Evolutionary conservation across 1,140 invertebrate species (phyloP), one percentile per base, ranked within the genome.

Genomic region (Pantala flavescens): DNA sequence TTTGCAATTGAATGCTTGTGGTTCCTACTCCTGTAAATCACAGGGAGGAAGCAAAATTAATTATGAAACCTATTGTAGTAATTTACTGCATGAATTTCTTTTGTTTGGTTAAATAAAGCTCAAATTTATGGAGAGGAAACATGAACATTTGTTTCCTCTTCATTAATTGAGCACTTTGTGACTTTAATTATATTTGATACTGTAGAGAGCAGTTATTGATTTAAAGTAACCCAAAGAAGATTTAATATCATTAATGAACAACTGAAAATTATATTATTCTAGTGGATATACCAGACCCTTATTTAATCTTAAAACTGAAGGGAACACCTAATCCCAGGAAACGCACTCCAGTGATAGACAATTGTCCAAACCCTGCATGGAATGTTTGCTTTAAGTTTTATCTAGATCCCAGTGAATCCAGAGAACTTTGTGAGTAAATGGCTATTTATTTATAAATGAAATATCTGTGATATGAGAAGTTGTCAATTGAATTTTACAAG

Each of bases 281-380:
- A 85, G 84, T 85, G 74, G 84, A 85, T 77, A 84, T 81, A 3
- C 84, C 84, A 10, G 84, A 85, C 77, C 84, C 84, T 0, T 85
- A 84, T 77, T 78, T 85, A 0, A 76, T 79, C 12, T 74, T 85
- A n/a, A 75, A 77, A 24, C 78, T 85, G 16, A 80, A 79, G 24
- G 82, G 79, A 0, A 83, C 82, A 14, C 83, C 83, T 2, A 82
- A 84, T 76, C 81, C 82, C 0, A 78, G 78, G 11, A 82, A 82
- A 71, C 77, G 78, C 72, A 85, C 83, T 16, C 78, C 75, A 16
- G 78, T 80, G 12, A 81, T 82, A 14, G 79, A 82, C 74, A 84
- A 85, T 76, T 80, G 81, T 36, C 74, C 77, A 5, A 83, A 84
- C 77, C 84, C 84, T 0, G 78, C 80, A 16, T 85, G 84, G 84